These are phyloP conservation scores for Leucozona laternaria DNA, from an alignment of 2,888 invertebrate species.

Conservation along the genomic window DNA sequence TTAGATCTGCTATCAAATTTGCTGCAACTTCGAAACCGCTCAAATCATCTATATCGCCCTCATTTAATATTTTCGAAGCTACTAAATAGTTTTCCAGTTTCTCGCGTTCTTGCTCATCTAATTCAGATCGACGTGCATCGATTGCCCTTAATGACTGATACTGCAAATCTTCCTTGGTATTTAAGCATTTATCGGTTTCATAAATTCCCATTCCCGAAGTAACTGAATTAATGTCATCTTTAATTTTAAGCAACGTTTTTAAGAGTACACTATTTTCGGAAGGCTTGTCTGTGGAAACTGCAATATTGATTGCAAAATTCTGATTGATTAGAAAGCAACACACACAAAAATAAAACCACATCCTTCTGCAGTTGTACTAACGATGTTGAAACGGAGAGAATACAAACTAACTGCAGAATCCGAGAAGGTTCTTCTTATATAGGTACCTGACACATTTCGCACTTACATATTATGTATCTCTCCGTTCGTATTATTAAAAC, in stretches of 20 bases:
- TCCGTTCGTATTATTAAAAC: no score
- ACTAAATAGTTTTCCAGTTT: no score
- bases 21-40: not conserved
- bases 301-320: not conserved
- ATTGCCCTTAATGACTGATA: not conserved
- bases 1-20: not conserved
- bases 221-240: not conserved
- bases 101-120: not conserved
- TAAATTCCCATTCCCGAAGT: not conserved
- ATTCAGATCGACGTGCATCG: no score
- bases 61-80: not conserved
- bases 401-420: not conserved
- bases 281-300: not conserved
- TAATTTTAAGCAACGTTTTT: not conserved
- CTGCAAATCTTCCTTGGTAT: not conserved
- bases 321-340: not conserved
- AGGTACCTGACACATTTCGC: no score
- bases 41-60: not conserved
- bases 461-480: no score
- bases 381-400: not conserved
- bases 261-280: not conserved
- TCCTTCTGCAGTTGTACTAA: not conserved
- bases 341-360: not conserved
- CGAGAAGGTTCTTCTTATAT: not conserved
- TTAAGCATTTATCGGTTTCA: not conserved